Base-by-base conservation (phyloP, 2,888 invertebrate genomes). In the Eulithis testata region DNA sequence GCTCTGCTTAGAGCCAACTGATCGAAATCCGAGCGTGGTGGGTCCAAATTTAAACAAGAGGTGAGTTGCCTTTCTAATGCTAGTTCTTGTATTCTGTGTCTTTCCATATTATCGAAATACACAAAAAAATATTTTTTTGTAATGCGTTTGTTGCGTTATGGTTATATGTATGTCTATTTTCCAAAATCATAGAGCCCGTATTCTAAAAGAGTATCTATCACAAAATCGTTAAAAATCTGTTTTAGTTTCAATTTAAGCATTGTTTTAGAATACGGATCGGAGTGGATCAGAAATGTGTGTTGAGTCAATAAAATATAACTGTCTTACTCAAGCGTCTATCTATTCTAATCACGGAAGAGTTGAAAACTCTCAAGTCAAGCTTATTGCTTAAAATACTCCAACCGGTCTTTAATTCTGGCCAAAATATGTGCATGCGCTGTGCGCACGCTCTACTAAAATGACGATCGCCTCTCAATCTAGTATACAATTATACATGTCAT, bases 381-480 rank as follows among this genome's bases (percentile, higher is more conserved):
- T 5, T 31, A 31, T 14, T 2, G 47, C 12, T 6, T 47, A 31
- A 31, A 31, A 47, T 47, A 47, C 12, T 44, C 47, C 12, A 47
- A 47, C 12, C 47, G 45, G 45, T 45, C 40, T 40, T 45, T 12
- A 5, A 14, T 12, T 12, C 14, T 47, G 12, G 11, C 47, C 47
- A 47, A 47, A 14, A 8, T 47, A 7, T 47, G 14, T 8, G 47
- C 8, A 12, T 5, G n/a, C 4, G 3, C 44, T 5, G n/a, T n/a
- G n/a, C 3, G n/a, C 12, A 49, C 14, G 36, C 36, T 36, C 12
- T 37, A 36, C 36, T 51, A 52, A 8, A 9, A 61, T 47, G 56
- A 62, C 50, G 56, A 62, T 40, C 44, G 62, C 50, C 62, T 60
- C 47, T 56, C 55, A 62, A 53, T 40, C 9, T 3, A 40, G 40